Evolutionary conservation across 2,797 vertebrate genomes (phyloP).

Genomic region (Petrocephalus sullivani): DNA sequence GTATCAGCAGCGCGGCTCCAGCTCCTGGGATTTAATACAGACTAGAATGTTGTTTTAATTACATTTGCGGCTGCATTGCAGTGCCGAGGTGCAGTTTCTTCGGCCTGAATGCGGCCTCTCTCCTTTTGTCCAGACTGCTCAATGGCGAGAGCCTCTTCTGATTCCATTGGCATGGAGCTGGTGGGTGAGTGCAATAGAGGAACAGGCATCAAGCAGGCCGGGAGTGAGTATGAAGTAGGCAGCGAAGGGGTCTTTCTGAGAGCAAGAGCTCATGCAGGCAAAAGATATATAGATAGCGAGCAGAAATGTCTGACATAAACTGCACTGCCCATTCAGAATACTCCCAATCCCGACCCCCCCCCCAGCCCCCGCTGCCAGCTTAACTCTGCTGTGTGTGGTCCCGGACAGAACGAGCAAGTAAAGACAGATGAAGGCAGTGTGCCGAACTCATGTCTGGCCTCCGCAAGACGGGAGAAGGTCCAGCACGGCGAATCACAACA

Average conservation of each 20-base stretch:
- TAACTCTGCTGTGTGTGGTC: slow-evolving; percentile 52
- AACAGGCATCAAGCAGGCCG: background rate
- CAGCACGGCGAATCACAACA: background rate
- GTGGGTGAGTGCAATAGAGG: background rate
- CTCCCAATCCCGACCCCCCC: background rate
- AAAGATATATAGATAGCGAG: slow-evolving; percentile 30
- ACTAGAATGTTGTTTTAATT: background rate
- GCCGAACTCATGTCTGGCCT: background rate
- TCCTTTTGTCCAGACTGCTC: background rate
- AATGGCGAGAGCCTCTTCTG: background rate
- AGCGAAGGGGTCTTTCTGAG: slow-evolving; percentile 11
- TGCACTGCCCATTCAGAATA: slow-evolving; percentile 17
- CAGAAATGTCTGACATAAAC: slow-evolving; percentile 31
- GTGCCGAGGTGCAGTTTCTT: background rate
- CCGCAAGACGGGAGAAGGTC: slow-evolving; percentile 1
- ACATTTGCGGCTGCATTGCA: background rate
- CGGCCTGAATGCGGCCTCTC: background rate
- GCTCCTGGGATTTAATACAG: background rate
- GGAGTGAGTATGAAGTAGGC: background rate
- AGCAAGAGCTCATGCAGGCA: background rate
- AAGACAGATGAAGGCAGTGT: slow-evolving; percentile 27
- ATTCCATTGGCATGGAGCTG: background rate
- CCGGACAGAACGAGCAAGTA: slow-evolving; percentile 40
- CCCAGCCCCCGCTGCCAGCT: slow-evolving; percentile 26
- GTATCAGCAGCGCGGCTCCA: background rate